Conservation (phyloP, 64 coral and sea anemone species). For the Actinia tenebrosa region DNA sequence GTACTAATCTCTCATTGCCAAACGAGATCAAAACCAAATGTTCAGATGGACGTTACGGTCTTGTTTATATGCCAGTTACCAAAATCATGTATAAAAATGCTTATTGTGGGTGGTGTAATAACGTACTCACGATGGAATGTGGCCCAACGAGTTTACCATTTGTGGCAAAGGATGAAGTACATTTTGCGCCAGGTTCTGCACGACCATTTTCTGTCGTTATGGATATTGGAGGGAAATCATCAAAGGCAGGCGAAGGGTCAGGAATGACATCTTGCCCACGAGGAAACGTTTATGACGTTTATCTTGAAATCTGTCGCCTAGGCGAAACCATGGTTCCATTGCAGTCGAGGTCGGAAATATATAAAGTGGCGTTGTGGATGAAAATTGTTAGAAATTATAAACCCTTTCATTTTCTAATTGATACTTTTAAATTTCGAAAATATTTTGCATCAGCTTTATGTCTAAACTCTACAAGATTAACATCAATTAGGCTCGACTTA, state of each 20-base stretch:
- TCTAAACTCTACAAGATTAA: background rate
- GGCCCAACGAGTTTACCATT: background rate
- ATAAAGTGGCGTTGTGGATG: background rate
- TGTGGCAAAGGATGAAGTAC: no score
- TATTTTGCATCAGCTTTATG: background rate
- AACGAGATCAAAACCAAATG: background rate
- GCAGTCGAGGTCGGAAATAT: background rate
- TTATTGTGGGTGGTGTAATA: background rate
- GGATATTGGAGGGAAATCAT: background rate
- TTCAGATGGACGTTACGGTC: background rate
- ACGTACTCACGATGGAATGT: background rate
- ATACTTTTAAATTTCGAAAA: background rate
- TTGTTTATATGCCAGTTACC: background rate
- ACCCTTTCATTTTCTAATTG: no score
- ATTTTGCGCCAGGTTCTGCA: background rate
- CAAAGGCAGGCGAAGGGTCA: background rate
- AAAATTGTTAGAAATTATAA: background rate
- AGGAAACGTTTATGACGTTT: conserved; percentile 3
- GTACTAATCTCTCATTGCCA: background rate
- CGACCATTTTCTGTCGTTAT: background rate
- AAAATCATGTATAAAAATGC: background rate
- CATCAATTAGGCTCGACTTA: background rate
- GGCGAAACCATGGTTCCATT: background rate
- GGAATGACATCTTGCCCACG: background rate
- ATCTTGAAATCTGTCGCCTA: background rate